Evolutionary conservation across 1,140 invertebrate genomes (phyloP).

Genomic region (Trachymyrmex cornetzi): DNA sequence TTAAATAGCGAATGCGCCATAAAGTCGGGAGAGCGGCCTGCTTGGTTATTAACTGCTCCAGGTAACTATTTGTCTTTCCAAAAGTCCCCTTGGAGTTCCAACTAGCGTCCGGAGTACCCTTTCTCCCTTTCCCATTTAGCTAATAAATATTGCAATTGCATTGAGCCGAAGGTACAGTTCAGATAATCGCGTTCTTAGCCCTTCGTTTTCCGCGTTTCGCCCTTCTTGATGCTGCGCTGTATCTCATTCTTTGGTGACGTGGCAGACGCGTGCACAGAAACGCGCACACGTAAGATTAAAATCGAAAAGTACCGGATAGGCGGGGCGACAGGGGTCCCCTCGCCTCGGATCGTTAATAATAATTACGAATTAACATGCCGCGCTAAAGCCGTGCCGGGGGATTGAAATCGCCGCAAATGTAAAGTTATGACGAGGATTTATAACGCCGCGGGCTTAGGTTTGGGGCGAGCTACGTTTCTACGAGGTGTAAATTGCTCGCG

Average conservation of each 20-base stretch:
- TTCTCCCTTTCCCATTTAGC: constrained; percentile 38
- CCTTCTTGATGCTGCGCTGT: constrained; percentile 39
- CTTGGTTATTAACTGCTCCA: constrained; percentile 56
- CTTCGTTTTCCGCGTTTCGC: constrained; percentile 60
- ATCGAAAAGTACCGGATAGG: constrained; percentile 51
- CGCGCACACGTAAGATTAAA: constrained; percentile 56
- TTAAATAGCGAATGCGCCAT: constrained; percentile 55
- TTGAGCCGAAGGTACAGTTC: constrained; percentile 55
- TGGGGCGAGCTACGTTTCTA: constrained; percentile 5
- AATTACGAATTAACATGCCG: constrained; percentile 84
- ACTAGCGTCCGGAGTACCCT: constrained; percentile 22
- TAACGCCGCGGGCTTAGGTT: constrained; percentile 54
- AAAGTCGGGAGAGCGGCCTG: constrained; percentile 41
- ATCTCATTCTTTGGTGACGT: constrained; percentile 73
- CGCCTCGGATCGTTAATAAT: constrained; percentile 83
- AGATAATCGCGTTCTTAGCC: constrained; percentile 69
- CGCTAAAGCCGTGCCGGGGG: constrained; percentile 77
- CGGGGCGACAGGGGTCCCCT: constrained; percentile 43
- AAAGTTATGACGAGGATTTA: constrained; percentile 84
- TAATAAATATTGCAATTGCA: constrained; percentile 79
- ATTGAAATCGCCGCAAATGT: constrained; percentile 84
- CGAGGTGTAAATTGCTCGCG: constrained; percentile 67
- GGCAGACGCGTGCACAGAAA: constrained; percentile 26
- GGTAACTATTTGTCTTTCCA: constrained; percentile 70
- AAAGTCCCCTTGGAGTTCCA: constrained; percentile 60